These are phyloP conservation scores for Rhincodon typus DNA, from an alignment of 2,797 vertebrate species.

Conservation along the genomic window DNA sequence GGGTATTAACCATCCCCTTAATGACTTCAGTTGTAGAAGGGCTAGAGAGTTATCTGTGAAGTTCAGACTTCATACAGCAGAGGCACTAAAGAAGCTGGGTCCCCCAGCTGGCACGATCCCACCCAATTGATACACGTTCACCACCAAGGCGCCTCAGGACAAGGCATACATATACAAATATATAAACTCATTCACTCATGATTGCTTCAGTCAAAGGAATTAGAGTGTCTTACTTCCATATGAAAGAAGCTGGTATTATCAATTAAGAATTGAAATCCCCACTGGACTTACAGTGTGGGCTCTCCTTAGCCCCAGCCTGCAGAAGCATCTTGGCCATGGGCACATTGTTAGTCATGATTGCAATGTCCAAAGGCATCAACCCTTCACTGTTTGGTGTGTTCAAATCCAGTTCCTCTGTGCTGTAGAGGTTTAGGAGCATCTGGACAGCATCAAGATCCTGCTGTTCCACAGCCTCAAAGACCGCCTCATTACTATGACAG, in stretches of 20 bases:
- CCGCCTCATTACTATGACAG: slow-evolving; percentile 74
- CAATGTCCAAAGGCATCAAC: slow-evolving; percentile 81
- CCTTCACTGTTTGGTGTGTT: slow-evolving; percentile 89
- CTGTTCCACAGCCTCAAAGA: slow-evolving; percentile 85
- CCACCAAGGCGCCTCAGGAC: background rate
- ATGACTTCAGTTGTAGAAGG: background rate
- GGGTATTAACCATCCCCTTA: background rate
- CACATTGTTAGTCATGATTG: slow-evolving; percentile 87
- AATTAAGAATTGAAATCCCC: background rate
- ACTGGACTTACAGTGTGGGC: slow-evolving; percentile 79
- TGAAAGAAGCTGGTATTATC: background rate
- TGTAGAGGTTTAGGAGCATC: slow-evolving; percentile 76
- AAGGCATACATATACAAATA: background rate
- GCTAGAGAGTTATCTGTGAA: background rate
- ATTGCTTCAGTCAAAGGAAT: background rate
- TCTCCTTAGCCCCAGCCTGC: slow-evolving; percentile 78
- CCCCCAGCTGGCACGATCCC: too few species aligned
- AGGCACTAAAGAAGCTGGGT: too few species aligned
- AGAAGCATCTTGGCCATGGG: slow-evolving; percentile 79
- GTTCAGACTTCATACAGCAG: too few species aligned
- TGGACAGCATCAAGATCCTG: slow-evolving; percentile 80
- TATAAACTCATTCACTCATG: background rate
- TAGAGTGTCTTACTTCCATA: background rate
- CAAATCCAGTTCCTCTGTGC: slow-evolving; percentile 80
- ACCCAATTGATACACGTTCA: background rate